Base-by-base conservation (phyloP, 2,113 vertebrate genomes). In the Seriola quinqueradiata region DNA sequence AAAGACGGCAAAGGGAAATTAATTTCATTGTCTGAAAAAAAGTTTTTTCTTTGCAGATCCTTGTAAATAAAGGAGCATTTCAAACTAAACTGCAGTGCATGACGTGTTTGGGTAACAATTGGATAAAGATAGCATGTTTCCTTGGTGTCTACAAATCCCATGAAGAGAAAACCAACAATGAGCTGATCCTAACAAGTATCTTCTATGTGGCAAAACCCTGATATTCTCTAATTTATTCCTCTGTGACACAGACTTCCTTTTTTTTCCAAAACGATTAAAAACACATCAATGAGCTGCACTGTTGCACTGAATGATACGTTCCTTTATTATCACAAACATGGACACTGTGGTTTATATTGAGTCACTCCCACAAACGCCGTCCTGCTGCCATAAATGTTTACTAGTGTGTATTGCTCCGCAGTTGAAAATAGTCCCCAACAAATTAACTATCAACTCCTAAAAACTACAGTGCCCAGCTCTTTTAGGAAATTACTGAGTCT, bases 1-100 rank as follows among this genome's bases (percentile, higher is more conserved):
- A 70, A 55, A 70, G 25, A 65, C 59, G 50, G 19, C 32, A 32
- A 54, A 65, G 17, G 2, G 75, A 81, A 54, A 69, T 52, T 34
- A 2, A 52, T 68, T 68, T 44, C 17, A 19, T 25, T 23, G 0
- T 11, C 36, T 42, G 25, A 16, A 55, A 65, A 38, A 10, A 1
- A 4, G 25, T 40, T 46, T 65, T 42, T 44, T 79, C n/a, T 61
- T 59, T 72, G 48, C 50, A 4, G 3, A 76, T 57, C 19, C 3
- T 5, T 16, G 23, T n/a, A 36, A 13, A 9, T 58, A 7, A 12
- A 61, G 17, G 10, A 34, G 5, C 23, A 19, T 55, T 76, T 57
- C 19, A 1, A 44, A 67, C 36, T 4, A n/a, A 5, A 38, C 13
- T 9, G 36, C 12, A 23, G 32, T 38, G 17, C n/a, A 40, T 40